phyloP scores from a whole-genome alignment of 2,113 vertebrate species.

The Phocoena phocoena region DNA sequence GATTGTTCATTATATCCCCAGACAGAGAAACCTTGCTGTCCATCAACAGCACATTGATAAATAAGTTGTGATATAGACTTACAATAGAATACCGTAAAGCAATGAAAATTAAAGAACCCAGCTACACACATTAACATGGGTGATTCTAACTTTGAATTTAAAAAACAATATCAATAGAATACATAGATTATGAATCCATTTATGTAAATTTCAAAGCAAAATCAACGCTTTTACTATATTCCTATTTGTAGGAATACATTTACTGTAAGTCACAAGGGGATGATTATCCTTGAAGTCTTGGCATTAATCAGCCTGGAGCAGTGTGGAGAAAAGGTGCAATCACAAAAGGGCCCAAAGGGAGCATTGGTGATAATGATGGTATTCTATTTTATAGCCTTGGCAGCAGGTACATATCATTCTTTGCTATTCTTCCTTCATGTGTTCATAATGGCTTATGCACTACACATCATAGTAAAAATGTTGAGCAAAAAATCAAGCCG shows the following conservation, averaged over 20 bases:
- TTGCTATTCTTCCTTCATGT: background rate
- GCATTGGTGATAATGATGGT: rapidly evolving
- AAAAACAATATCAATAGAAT: background rate
- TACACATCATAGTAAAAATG: background rate
- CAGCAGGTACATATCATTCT: background rate
- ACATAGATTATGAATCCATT: background rate
- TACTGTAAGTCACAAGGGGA: background rate
- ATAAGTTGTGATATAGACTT: background rate
- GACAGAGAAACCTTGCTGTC: background rate
- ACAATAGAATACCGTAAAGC: background rate
- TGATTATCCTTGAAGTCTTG: background rate
- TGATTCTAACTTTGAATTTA: background rate
- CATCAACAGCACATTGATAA: background rate
- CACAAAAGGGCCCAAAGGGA: background rate
- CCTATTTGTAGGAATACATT: background rate
- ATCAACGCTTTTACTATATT: background rate
- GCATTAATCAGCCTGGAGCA: background rate
- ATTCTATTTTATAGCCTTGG: background rate
- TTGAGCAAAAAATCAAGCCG: background rate
- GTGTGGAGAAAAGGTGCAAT: background rate
- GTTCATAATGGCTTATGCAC: background rate
- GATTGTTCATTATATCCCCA: background rate
- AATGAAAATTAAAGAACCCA: background rate
- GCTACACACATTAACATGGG: background rate
- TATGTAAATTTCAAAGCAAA: background rate